Conservation (phyloP, 2,797 vertebrate species). For the Carduelis carduelis region DNA sequence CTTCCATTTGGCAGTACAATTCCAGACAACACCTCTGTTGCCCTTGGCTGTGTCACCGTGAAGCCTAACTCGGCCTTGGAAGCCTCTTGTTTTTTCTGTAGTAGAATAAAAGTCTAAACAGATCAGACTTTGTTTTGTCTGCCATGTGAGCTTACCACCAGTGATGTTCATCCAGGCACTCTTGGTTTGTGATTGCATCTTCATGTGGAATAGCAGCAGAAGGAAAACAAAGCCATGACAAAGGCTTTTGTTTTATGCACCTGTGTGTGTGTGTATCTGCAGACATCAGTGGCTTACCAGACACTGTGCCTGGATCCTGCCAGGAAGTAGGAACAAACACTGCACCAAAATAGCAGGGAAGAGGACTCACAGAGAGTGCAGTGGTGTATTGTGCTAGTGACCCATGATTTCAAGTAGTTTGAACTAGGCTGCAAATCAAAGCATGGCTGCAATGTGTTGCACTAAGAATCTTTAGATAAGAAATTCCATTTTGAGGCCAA, state of each 20-base stretch:
- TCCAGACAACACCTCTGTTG: not conserved
- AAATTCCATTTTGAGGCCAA: not conserved
- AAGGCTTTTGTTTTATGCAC: not conserved
- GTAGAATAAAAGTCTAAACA: not conserved
- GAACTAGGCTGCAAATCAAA: not conserved
- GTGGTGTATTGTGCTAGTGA: not conserved
- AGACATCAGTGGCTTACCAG: not conserved
- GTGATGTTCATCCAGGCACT: not conserved
- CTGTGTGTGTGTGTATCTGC: not conserved
- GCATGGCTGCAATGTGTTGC: not conserved
- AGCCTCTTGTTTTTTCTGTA: not conserved
- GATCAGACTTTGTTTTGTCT: slow-evolving; percentile 19
- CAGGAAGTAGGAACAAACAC: not conserved
- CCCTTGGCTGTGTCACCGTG: not conserved
- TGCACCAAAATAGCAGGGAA: not conserved
- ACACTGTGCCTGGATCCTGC: fast-evolving
- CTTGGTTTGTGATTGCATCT: not conserved
- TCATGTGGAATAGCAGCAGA: not conserved
- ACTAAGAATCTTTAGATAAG: not conserved
- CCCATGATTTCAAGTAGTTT: not conserved
- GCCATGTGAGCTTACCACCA: not conserved
- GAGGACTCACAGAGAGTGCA: not conserved
- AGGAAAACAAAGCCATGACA: not conserved
- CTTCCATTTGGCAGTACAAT: not conserved
- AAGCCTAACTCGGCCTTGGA: not conserved